Percentiles rank a stretch among this genome's conserved stretches.
These are phyloP conservation scores for Euspilapteryx auroguttella DNA, from an alignment of 2,888 invertebrate genomes.

Conservation along the genomic window DNA sequence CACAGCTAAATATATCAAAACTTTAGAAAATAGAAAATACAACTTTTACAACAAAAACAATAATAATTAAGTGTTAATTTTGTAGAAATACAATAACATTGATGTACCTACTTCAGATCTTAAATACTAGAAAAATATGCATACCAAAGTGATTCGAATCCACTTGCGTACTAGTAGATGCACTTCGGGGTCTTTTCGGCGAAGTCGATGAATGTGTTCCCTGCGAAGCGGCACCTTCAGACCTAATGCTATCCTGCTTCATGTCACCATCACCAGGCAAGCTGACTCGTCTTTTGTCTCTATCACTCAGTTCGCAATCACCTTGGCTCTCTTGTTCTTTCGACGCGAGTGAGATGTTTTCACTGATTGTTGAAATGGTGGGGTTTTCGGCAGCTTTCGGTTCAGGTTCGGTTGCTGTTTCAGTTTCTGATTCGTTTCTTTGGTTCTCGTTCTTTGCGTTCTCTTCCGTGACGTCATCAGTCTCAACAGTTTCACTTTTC, in stretches of 20 bases:
- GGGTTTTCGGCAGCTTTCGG: slow-evolving; percentile 61
- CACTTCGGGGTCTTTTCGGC: slow-evolving; percentile 75
- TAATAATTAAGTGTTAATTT: too few relatives aligned
- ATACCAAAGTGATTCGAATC: slow-evolving; percentile 85
- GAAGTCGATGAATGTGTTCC: slow-evolving; percentile 52
- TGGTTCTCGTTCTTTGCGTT: slow-evolving; percentile 36
- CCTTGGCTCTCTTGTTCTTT: slow-evolving; percentile 27
- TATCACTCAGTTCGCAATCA: slow-evolving; percentile 39
- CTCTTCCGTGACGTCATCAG: slow-evolving; percentile 21
- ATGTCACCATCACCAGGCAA: slow-evolving; percentile 57
- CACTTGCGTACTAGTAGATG: slow-evolving; percentile 81
- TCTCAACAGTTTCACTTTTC: slow-evolving; percentile 7
- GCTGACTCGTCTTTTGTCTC: slow-evolving; percentile 63
- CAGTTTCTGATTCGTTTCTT: slow-evolving; percentile 20
- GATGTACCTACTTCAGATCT: too few relatives aligned
- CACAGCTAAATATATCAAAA: too few relatives aligned
- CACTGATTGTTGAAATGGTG: slow-evolving; percentile 74
- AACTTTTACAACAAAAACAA: too few relatives aligned
- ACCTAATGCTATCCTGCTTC: slow-evolving; percentile 40
- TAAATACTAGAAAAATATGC: slow-evolving; percentile 11
- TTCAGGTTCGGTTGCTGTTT: slow-evolving; percentile 17
- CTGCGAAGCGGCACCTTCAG: slow-evolving; percentile 33
- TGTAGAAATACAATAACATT: too few relatives aligned
- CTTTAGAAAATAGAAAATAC: too few relatives aligned
- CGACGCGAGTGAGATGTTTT: slow-evolving; percentile 62